Conservation (phyloP, 2,113 vertebrate genomes). For the Suncus etruscus region DNA sequence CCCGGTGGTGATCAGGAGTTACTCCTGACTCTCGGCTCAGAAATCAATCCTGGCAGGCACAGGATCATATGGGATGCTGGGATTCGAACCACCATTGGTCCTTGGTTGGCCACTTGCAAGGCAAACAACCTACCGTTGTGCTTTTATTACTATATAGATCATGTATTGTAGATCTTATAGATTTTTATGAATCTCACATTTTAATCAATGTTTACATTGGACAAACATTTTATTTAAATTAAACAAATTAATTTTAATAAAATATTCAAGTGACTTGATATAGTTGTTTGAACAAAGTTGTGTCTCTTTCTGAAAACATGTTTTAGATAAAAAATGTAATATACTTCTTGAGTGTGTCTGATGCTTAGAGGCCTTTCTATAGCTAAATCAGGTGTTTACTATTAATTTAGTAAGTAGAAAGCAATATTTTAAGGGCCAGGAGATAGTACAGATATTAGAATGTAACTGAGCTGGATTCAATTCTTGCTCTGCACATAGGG, state of each 20-base stretch:
- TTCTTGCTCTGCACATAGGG: too few species aligned
- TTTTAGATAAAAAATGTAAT: background rate
- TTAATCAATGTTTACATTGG: background rate
- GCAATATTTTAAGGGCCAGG: background rate
- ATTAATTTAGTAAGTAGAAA: background rate
- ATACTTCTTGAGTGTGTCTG: background rate
- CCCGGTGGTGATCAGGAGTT: too few species aligned
- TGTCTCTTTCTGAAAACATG: background rate
- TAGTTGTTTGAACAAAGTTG: too few species aligned
- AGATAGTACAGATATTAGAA: background rate
- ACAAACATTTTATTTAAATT: background rate
- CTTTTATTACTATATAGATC: too few species aligned
- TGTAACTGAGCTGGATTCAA: too few species aligned
- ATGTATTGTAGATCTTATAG: background rate
- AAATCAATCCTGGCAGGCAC: too few species aligned
- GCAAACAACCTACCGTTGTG: too few species aligned
- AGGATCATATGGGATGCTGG: too few species aligned
- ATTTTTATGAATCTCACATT: background rate
- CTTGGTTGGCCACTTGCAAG: too few species aligned
- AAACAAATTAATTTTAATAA: background rate
- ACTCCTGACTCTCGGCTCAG: too few species aligned
- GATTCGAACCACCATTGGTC: too few species aligned
- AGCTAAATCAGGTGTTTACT: background rate
- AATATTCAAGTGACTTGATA: background rate
- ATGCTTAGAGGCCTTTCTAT: background rate